Conservation (phyloP, 2,888 invertebrate species). For the Criorhina ranunculi region DNA sequence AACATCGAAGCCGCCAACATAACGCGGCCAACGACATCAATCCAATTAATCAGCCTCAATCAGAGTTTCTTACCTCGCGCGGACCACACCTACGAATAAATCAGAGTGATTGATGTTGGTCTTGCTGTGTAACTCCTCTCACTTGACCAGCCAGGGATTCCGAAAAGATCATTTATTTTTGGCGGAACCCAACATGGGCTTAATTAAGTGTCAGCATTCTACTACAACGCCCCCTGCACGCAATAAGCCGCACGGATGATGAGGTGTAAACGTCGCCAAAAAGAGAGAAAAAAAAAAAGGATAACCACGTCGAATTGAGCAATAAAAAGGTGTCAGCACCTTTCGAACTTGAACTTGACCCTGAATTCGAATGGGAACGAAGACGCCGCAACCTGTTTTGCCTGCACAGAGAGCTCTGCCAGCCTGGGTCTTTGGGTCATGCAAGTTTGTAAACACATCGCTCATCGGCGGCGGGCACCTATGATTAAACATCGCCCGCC, state of each 20-base stretch:
- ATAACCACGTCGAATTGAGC: slow-evolving; percentile 22
- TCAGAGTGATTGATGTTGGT: slow-evolving; percentile 67
- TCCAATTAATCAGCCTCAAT: slow-evolving; percentile 72
- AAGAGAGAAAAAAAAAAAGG: slow-evolving; percentile 16
- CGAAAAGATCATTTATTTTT: slow-evolving; percentile 25
- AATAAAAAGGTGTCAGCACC: slow-evolving; percentile 23
- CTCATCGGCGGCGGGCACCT: not conserved
- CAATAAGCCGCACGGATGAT: slow-evolving; percentile 50
- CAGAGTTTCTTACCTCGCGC: slow-evolving; percentile 30
- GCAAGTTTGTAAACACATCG: not conserved
- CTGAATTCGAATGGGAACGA: slow-evolving; percentile 5
- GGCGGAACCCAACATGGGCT: slow-evolving; percentile 23
- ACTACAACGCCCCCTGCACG: slow-evolving; percentile 36
- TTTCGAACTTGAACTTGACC: slow-evolving; percentile 36
- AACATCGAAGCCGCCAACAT: slow-evolving; percentile 16
- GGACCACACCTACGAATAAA: slow-evolving; percentile 62
- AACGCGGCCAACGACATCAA: slow-evolving; percentile 56
- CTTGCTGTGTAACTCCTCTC: slow-evolving; percentile 30
- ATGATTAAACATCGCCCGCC: not conserved
- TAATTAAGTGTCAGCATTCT: slow-evolving; percentile 23
- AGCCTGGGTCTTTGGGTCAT: no score
- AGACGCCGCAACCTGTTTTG: slow-evolving; percentile 17
- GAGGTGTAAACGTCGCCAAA: slow-evolving; percentile 18
- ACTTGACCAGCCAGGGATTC: not conserved
- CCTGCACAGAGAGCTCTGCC: not conserved